These are phyloP conservation scores for Hipparchia sbordonii DNA, from an alignment of 2,888 invertebrate genomes.

Conservation along the genomic window DNA sequence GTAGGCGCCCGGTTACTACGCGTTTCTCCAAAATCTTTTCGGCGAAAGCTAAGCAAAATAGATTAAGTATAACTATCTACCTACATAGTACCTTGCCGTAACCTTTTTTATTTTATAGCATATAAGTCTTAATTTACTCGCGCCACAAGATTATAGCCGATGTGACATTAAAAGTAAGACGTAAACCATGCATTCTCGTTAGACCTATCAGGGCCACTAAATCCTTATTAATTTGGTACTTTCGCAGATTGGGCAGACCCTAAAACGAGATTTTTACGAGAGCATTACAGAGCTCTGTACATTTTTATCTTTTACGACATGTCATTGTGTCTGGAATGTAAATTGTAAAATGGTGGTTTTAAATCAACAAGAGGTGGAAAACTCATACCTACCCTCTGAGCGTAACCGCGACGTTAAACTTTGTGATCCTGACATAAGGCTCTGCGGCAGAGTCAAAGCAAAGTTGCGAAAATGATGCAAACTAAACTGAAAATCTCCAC, in stretches of 20 bases:
- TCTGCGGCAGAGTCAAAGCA: too few relatives aligned
- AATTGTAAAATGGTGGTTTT: too few relatives aligned
- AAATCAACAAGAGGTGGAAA: too few relatives aligned
- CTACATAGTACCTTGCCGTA: not conserved
- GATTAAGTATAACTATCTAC: not conserved
- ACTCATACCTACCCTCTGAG: too few relatives aligned
- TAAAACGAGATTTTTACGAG: constrained; percentile 15
- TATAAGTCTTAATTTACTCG: not conserved
- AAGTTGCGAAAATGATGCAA: too few relatives aligned
- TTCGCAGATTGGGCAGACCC: constrained; percentile 10
- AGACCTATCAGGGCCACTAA: constrained; percentile 15
- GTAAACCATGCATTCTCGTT: constrained; percentile 18
- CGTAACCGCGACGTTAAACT: too few relatives aligned
- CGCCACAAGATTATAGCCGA: constrained; percentile 1
- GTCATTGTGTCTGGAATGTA: too few relatives aligned
- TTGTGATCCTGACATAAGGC: too few relatives aligned
- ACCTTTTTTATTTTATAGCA: not conserved
- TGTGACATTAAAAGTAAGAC: constrained; percentile 12
- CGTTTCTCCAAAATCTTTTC: too few relatives aligned
- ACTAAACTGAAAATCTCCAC: too few relatives aligned
- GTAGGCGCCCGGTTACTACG: too few relatives aligned
- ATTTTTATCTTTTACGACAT: constrained; percentile 2
- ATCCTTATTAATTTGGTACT: constrained; percentile 22
- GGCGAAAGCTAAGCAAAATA: too few relatives aligned
- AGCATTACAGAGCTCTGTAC: constrained; percentile 5